Base-by-base conservation (phyloP, 2,888 invertebrate genomes). In the Ellobium chinense region DNA sequence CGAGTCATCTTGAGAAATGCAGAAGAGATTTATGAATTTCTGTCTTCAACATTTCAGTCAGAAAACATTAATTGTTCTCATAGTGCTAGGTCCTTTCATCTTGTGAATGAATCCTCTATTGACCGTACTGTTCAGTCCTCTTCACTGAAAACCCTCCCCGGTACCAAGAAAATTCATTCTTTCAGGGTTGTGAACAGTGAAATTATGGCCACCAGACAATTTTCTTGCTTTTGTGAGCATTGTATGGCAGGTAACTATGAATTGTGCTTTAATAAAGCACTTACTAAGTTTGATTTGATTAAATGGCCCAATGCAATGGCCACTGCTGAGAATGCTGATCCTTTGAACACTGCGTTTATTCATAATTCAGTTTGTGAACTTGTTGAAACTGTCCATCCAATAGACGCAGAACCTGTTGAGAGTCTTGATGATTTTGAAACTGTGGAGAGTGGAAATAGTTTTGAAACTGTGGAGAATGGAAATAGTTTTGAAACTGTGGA, bases 111-210 rank as follows among this genome's bases (percentile, higher is more conserved):
- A 36, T 29, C 29, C 2, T 21, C n/a, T 7, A 34, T 73, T 58
- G 34, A 73, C 34, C 56, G 72, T 21, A 56, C 34, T 58, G 29
- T 73, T 58, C 34, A 46, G 12, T 73, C 72, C 1, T 34, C 69
- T 7, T 58, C 58, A 21, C 34, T 73, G 46, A 58, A 54, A 60
- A 73, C 72, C 7, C 27, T 73, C 31, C 58, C 72, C 21, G 72
- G 72, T 7, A 73, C 72, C 21, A 78, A 54, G 1, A 56, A 62
- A 21, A 34, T 68, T 39, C 68, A 68, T 21, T 68, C 68, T 68
- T 68, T 37, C 21, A 68, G 36, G 31, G 68, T 68, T 34, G 18
- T 68, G 31, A 29, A 12, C 9, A 37, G n/a, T 36, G 29, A 68
- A 37, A 39, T 68, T 68, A 34, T 68, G 31, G 68, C 68, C 12